Base-by-base conservation (phyloP, 2,113 vertebrate species). In the Hemiscyllium ocellatum region DNA sequence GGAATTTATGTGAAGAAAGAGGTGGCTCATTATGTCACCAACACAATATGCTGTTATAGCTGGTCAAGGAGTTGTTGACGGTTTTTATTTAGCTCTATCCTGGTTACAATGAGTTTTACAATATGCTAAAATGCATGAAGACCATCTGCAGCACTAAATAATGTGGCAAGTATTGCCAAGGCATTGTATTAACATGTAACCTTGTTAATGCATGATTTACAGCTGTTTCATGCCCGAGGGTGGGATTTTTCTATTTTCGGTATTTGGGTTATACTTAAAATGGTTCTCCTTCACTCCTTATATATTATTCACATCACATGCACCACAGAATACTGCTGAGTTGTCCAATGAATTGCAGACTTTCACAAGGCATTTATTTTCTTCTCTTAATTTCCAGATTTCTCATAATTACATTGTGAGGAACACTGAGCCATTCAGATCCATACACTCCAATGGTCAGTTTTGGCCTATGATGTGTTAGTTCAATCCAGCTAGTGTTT, bases 121-220 rank as follows among this genome's bases (percentile, higher is more conserved):
- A 37, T 68, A 37, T 12, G 61, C n/a, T 33, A 93, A 66, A 42
- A 93, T 93, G 26, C 65, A 37, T 66, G 66, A 20, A 24, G 37
- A 66, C 66, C 65, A 93, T 93, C 89, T 91, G 61, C 87, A 61
- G 29, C 87, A 66, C 37, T 65, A 91, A 91, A 66, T n/a, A 90
- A 90, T 17, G 61, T 66, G 89, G 33, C 61, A 37, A 37, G 61
- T 93, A 66, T 66, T 66, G 17, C 5, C 61, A 65, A 93, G 89
- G n/a, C 66, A 93, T 93, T 93, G 65, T 93, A 93, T 93, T 66
- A 93, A 22, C 17, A 6, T 93, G 89, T 19, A 61, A 93, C 61
- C 61, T 93, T 93, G 89, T 68, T 93, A 93, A 93, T 93, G 89
- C 33, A 93, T 93, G 61, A 93, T 68, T 93, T 93, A 93, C 61